These are phyloP conservation scores for Rhinichthys klamathensis DNA, from an alignment of 2,113 vertebrate species.

Conservation along the genomic window DNA sequence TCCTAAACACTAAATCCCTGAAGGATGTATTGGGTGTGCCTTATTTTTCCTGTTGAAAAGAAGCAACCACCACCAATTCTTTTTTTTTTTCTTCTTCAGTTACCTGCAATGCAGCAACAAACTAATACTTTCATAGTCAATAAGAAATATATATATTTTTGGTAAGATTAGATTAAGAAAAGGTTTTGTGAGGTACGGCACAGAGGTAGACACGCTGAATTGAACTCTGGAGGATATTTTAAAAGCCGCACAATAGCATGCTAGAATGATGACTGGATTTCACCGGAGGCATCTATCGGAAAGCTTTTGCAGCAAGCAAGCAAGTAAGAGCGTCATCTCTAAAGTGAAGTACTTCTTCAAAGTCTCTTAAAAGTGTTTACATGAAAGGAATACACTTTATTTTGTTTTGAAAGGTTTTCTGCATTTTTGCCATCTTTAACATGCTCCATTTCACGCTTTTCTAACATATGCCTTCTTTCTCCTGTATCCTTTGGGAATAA, in stretches of 20 bases:
- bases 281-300: constrained; percentile 1
- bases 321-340: background rate
- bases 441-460: constrained; percentile 25
- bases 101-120: background rate
- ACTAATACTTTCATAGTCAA: no score
- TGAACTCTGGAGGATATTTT: background rate
- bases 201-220: background rate
- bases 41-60: background rate
- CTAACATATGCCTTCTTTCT: background rate
- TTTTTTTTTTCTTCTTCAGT: no score
- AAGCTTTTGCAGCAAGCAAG: constrained; percentile 5
- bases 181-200: background rate
- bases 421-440: constrained; percentile 26
- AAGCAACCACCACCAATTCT: no score
- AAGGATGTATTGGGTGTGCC: background rate
- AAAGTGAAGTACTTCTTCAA: constrained; percentile 1
- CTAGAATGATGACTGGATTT: constrained; percentile 30
- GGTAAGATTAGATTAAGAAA: constrained; percentile 12
- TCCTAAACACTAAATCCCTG: background rate
- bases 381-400: constrained; percentile 24
- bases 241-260: background rate
- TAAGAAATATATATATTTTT: no score
- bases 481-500: background rate
- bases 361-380: constrained; percentile 15
- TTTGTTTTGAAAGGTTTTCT: constrained; percentile 33